A percentile compares a stretch with the other conserved stretches of the same genome.
Evolutionary conservation across 2,797 vertebrate genomes (phyloP).

Genomic region (Emys orbicularis): DNA sequence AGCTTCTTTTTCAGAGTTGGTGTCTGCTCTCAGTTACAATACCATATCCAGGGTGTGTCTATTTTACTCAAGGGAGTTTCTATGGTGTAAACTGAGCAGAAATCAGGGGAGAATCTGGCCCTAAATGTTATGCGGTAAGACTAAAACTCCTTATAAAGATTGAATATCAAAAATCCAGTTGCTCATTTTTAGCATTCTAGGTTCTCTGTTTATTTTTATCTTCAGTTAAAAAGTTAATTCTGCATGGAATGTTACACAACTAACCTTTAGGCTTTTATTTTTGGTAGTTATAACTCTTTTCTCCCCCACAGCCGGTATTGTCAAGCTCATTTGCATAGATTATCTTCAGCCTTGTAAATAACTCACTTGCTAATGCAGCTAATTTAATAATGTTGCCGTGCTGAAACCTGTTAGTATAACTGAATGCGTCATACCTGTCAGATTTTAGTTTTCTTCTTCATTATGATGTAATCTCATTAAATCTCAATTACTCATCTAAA

Average conservation of each 20-base stretch:
- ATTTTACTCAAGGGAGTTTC: background rate
- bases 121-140: background rate
- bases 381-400: conserved; percentile 64
- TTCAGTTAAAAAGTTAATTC: conserved; percentile 47
- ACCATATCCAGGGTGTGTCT: background rate
- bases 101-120: background rate
- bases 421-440: conserved; percentile 80
- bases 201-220: conserved; percentile 47
- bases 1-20: background rate
- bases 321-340: background rate
- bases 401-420: conserved; percentile 80
- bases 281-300: conserved; percentile 1
- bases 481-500: conserved; percentile 84
- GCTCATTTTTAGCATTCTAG: conserved; percentile 25
- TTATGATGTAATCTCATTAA: conserved; percentile 82
- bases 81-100: background rate
- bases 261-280: conserved; percentile 64
- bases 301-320: conserved; percentile 36
- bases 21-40: background rate
- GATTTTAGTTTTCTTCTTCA: conserved; percentile 82
- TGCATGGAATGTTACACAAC: conserved; percentile 78
- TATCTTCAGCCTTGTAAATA: conserved; percentile 69
- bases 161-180: conserved; percentile 46
- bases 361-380: conserved; percentile 57
- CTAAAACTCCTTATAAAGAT: background rate